These are phyloP conservation scores for Drosophila eohydei DNA, from an alignment of 2,888 invertebrate species.

Conservation along the genomic window DNA sequence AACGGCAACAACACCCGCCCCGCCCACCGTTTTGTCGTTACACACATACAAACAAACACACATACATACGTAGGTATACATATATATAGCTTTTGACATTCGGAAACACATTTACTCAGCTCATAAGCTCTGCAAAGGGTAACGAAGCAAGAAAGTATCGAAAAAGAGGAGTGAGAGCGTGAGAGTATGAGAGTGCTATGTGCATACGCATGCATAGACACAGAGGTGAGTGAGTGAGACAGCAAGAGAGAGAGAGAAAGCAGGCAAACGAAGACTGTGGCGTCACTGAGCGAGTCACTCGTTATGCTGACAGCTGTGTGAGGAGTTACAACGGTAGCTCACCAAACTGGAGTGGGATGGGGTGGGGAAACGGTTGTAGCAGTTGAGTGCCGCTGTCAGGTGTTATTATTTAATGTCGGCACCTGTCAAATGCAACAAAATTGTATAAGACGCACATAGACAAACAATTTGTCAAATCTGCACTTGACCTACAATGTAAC, in stretches of 20 bases:
- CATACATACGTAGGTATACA: background rate
- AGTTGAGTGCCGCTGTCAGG: constrained; percentile 59
- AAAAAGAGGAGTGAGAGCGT: constrained; percentile 6
- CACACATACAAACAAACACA: constrained; percentile 1
- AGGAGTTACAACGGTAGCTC: background rate
- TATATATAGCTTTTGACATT: constrained; percentile 37
- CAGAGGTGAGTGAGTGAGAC: background rate
- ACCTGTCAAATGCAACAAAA: constrained; percentile 69
- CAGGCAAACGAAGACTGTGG: constrained; percentile 12
- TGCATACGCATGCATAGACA: constrained; percentile 10
- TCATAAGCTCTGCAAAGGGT: constrained; percentile 34
- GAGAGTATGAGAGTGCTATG: background rate
- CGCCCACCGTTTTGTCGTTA: constrained; percentile 16
- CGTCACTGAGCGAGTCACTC: constrained; percentile 7
- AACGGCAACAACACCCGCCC: constrained; percentile 11
- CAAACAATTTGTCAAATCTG: constrained; percentile 67
- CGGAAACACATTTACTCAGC: constrained; percentile 40
- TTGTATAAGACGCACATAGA: constrained; percentile 47
- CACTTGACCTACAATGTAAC: constrained; percentile 64
- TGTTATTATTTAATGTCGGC: constrained; percentile 69
- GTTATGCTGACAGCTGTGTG: constrained; percentile 19
- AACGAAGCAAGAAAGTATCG: constrained; percentile 16
- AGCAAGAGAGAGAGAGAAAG: constrained; percentile 10
- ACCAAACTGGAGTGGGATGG: background rate
- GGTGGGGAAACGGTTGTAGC: background rate